Conservation (phyloP, 2,113 vertebrate species). For the Hymenochirus boettgeri region DNA sequence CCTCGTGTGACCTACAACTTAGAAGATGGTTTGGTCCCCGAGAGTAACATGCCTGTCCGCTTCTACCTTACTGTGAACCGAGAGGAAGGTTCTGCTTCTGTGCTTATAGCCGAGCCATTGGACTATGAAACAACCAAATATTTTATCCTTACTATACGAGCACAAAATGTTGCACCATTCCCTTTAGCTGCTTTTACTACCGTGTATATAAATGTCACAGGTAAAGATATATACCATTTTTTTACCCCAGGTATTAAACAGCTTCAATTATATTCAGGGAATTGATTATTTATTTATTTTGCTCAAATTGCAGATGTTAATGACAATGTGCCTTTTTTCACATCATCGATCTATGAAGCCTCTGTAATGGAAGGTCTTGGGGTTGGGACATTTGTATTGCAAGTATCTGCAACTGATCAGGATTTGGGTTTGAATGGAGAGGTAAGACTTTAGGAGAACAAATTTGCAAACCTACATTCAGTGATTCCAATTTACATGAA, state of each 20-base stretch:
- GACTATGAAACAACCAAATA: conserved; percentile 78
- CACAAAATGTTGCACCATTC: conserved; percentile 78
- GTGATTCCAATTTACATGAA: too few relatives aligned
- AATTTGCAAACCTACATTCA: too few relatives aligned
- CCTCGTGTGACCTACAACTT: conserved; percentile 80
- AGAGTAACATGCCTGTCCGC: conserved; percentile 81
- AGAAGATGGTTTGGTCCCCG: conserved; percentile 80
- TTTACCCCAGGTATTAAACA: not conserved
- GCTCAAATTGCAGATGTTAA: conserved; percentile 73
- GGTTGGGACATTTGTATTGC: conserved; percentile 71
- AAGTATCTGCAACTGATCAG: conserved; percentile 77
- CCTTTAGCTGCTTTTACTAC: conserved; percentile 76
- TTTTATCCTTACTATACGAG: conserved; percentile 76
- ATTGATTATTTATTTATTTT: not conserved
- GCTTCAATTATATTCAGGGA: not conserved
- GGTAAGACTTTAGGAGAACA: conserved; percentile 61
- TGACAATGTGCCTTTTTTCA: conserved; percentile 88
- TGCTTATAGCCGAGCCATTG: conserved; percentile 78
- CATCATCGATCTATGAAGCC: conserved; percentile 83
- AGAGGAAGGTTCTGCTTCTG: conserved; percentile 76
- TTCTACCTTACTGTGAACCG: conserved; percentile 86
- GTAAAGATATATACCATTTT: conserved; percentile 49
- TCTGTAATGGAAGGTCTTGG: conserved; percentile 73
- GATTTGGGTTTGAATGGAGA: conserved; percentile 81
- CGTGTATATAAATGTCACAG: conserved; percentile 74